Evolutionary conservation across 2,797 vertebrate genomes (phyloP), one percentile per base, ranked within the genome.

Genomic region (Rhinella marina): DNA sequence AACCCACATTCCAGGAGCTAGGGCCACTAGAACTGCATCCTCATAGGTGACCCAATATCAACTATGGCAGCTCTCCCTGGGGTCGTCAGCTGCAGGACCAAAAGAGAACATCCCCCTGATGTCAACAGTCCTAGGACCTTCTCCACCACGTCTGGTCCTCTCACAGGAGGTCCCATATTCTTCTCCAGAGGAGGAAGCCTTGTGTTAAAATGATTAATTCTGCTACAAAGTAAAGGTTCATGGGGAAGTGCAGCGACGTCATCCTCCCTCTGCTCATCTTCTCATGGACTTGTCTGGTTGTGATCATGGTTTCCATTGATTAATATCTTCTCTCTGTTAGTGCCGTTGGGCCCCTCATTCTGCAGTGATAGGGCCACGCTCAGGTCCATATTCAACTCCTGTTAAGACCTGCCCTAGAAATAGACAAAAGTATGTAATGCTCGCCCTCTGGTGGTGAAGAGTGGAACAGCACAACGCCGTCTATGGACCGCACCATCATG

Each of bases 381-480:
- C n/a, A 27, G 66, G 14, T 70, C 27, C 66, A 66, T n/a, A 1
- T 59, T 78, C 1, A 79, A 12, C 32, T 80, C 50, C 17, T 59
- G n/a, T 9, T 25, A 29, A 54, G 29, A 23, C 23, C 6, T 81
- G 59, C 27, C 79, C 32, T 2, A 7, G 19, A n/a, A 81, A 21
- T 4, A 32, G 29, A 19, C 4, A 54, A 9, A n/a, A 56, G 32
- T 32, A 56, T 17, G 64, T 68, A 83, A 4, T 56, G 41, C 70
- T 3, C 48, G 21, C 81, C 81, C 81, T 70, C 81, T 83, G 68
- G 81, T 72, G 81, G 64, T 56, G 25, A 56, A 70, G 4, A 72
- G n/a, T 17, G 41, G 23, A 83, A 70, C 32, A 56, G 25, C 9
- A 12, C 21, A 8, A 27, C 19, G 9, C 7, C 25, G 27, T 29